Conservation (phyloP, 2,113 vertebrate genomes). For the Orthochromis indermauri region DNA sequence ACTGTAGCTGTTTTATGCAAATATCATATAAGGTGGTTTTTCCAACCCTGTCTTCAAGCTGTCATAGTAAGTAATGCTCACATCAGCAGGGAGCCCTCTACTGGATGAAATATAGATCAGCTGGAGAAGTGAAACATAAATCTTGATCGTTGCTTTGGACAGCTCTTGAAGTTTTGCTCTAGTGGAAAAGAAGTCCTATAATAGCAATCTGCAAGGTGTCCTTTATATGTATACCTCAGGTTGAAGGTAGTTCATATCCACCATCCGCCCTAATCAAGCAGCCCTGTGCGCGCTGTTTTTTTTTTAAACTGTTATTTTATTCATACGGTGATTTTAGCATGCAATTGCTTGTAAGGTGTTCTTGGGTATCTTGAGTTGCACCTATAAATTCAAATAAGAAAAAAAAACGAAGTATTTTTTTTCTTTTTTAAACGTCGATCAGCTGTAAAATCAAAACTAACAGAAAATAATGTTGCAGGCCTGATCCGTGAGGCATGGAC, state of each 20-base stretch:
- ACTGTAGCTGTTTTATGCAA: neutral
- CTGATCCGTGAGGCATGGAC: neutral
- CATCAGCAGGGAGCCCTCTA: conserved; percentile 58
- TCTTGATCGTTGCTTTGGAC: neutral
- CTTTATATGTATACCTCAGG: neutral
- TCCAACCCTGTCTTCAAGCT: neutral
- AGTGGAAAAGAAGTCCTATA: neutral
- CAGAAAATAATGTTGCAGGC: neutral
- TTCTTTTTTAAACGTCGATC: neutral
- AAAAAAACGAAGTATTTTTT: neutral
- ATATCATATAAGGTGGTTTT: neutral
- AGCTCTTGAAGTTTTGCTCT: neutral
- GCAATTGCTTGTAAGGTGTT: neutral
- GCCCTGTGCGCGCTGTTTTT: neutral
- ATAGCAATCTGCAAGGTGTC: neutral
- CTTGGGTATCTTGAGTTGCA: neutral
- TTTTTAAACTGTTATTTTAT: rapidly evolving
- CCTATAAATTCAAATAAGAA: neutral
- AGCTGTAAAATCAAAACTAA: neutral
- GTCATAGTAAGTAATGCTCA: neutral
- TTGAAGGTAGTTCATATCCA: neutral
- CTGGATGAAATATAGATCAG: conserved; percentile 32
- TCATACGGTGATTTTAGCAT: neutral
- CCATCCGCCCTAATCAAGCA: neutral
- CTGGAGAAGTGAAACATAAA: neutral